phyloP scores from a whole-genome alignment of 1,140 invertebrate genomes.

The Neodiprion lecontei region DNA sequence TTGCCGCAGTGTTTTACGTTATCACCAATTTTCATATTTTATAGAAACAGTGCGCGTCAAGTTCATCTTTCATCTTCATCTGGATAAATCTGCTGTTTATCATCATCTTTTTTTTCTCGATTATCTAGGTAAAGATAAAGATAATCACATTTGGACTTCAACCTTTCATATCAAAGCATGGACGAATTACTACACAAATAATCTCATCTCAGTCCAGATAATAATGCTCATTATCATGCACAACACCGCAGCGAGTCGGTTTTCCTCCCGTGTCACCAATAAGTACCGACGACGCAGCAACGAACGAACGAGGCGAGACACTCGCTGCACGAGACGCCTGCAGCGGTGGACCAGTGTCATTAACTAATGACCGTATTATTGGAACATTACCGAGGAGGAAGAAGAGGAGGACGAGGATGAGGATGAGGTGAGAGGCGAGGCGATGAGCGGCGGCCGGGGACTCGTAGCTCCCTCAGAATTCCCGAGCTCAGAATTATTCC shows the following conservation, averaged over 20 bases:
- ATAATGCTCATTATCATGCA: too few species aligned
- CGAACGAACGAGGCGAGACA: not conserved
- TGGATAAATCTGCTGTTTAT: too few species aligned
- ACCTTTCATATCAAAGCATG: too few species aligned
- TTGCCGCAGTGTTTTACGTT: too few species aligned
- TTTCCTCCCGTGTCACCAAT: not conserved
- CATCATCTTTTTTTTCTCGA: too few species aligned
- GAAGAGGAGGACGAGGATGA: not conserved
- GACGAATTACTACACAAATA: too few species aligned
- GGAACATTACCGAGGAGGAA: not conserved
- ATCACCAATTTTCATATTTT: too few species aligned
- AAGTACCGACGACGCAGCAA: not conserved
- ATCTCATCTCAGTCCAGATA: too few species aligned
- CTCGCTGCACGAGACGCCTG: not conserved
- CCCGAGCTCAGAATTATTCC: not conserved
- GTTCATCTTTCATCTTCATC: too few species aligned
- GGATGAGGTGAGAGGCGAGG: not conserved
- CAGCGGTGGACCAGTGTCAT: not conserved
- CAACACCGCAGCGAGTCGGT: not conserved
- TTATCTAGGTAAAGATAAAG: too few species aligned
- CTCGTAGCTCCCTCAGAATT: not conserved
- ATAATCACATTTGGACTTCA: too few species aligned
- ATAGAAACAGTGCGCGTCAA: too few species aligned
- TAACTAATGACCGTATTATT: slow-evolving; percentile 20
- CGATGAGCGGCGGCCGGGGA: not conserved